Conservation (phyloP, 2,888 invertebrate genomes). For the Caenorhabditis sp. region DNA sequence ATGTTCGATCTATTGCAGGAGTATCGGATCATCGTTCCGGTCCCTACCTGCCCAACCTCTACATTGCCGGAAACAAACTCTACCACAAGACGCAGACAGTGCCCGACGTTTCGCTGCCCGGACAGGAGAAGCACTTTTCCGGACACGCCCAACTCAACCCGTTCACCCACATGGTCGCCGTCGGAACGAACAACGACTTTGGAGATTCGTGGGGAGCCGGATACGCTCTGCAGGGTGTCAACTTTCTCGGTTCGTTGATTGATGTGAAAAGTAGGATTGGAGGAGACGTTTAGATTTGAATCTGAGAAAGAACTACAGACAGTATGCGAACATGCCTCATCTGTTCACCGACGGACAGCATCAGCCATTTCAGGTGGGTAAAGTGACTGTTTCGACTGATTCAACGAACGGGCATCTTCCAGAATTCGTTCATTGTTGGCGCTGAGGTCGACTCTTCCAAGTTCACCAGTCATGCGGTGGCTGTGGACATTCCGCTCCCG, state of each 20-base stretch:
- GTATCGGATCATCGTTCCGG: constrained; percentile 70
- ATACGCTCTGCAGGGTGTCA: constrained; percentile 67
- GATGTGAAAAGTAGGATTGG: too few relatives aligned
- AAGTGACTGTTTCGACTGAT: too few relatives aligned
- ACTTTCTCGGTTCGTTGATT: constrained; percentile 66
- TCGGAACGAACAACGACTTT: constrained; percentile 61
- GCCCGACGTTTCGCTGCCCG: constrained; percentile 67
- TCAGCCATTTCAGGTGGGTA: constrained; percentile 58
- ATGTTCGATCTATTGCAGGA: constrained; percentile 16
- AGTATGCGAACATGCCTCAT: constrained; percentile 65
- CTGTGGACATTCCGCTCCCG: constrained; percentile 64
- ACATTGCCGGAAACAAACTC: constrained; percentile 68
- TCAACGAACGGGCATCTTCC: too few relatives aligned
- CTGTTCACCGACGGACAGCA: constrained; percentile 65
- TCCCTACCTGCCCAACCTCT: constrained; percentile 65
- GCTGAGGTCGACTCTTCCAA: constrained; percentile 67
- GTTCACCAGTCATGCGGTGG: constrained; percentile 63
- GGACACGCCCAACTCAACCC: constrained; percentile 68
- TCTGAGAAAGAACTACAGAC: constrained; percentile 60
- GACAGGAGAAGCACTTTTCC: constrained; percentile 68
- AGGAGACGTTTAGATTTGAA: constrained; percentile 58
- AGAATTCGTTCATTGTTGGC: constrained; percentile 66
- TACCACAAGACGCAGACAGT: constrained; percentile 67
- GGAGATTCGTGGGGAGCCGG: constrained; percentile 67
- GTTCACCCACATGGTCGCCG: constrained; percentile 67